Conservation (phyloP, 1,140 invertebrate species). For the Ooceraea biroi region DNA sequence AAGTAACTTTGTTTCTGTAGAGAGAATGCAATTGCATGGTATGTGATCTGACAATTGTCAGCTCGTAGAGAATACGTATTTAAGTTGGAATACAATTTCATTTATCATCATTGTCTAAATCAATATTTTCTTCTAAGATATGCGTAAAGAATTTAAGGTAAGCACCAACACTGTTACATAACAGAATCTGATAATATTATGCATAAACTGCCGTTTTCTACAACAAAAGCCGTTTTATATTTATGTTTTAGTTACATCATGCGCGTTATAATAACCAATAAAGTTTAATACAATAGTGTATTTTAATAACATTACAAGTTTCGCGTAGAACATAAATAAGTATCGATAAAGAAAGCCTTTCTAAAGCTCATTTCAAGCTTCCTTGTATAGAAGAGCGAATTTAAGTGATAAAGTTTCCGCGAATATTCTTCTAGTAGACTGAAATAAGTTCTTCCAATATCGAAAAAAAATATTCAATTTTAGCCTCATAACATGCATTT, state of each 20-base stretch:
- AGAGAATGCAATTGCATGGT: background rate
- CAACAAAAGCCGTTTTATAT: constrained; percentile 5
- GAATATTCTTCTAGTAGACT: constrained; percentile 6
- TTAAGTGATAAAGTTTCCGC: constrained; percentile 15
- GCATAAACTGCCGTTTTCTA: constrained; percentile 1
- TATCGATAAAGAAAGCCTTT: background rate
- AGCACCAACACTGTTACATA: background rate
- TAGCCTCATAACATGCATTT: constrained; percentile 38
- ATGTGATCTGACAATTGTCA: background rate
- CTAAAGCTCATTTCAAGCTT: constrained; percentile 35
- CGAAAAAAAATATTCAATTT: constrained; percentile 32
- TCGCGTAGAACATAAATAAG: constrained; percentile 7
- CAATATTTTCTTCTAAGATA: background rate
- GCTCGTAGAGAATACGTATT: background rate
- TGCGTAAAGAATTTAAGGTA: background rate
- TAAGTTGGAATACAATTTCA: background rate
- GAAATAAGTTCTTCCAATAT: constrained; percentile 31
- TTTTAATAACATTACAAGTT: constrained; percentile 36
- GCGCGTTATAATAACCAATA: constrained; percentile 48
- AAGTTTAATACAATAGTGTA: constrained; percentile 41
- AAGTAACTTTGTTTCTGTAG: background rate
- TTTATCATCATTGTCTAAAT: constrained; percentile 11
- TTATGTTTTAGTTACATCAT: constrained; percentile 44
- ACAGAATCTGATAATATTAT: background rate
- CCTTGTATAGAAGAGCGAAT: background rate